phyloP scores from a whole-genome alignment of 2,797 vertebrate genomes.

The Enoplosus armatus region DNA sequence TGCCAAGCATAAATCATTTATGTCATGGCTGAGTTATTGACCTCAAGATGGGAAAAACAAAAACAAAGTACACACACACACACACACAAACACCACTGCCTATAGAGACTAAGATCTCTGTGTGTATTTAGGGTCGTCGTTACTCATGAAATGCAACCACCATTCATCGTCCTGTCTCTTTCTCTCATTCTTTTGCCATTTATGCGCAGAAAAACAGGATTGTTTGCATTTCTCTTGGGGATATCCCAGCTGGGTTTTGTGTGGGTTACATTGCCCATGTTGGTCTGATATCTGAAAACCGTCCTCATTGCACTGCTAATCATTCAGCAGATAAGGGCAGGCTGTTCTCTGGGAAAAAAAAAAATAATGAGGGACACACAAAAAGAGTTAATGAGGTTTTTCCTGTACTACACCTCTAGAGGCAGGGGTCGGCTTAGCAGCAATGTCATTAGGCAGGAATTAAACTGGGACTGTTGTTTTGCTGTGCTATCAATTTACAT shows the following conservation, averaged over 20 bases:
- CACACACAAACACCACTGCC: not conserved
- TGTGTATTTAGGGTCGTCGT: not conserved
- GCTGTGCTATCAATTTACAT: constrained; percentile 81
- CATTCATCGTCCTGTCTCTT: constrained; percentile 40
- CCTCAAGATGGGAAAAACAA: constrained; percentile 62
- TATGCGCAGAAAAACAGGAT: constrained; percentile 45
- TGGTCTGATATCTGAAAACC: constrained; percentile 47
- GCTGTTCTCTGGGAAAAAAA: constrained; percentile 47
- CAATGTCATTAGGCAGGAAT: constrained; percentile 81
- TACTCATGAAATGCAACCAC: constrained; percentile 39
- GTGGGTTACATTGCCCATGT: constrained; percentile 64
- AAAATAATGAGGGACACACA: constrained; percentile 62
- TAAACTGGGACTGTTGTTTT: constrained; percentile 82
- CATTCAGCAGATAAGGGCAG: constrained; percentile 74
- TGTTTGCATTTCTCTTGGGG: constrained; percentile 73
- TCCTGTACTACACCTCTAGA: constrained; percentile 78
- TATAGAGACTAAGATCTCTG: constrained; percentile 5
- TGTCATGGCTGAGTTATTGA: constrained; percentile 76
- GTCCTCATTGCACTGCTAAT: constrained; percentile 77
- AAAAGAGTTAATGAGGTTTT: constrained; percentile 83
- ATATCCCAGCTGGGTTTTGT: constrained; percentile 65
- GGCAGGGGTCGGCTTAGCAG: constrained; percentile 78
- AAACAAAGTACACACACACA: constrained; percentile 44
- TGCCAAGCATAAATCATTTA: constrained; percentile 78
- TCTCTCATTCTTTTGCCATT: constrained; percentile 46